Percentiles rank a stretch among this genome's conserved stretches.
phyloP scores from a whole-genome alignment of 2,113 vertebrate genomes.

The Xiphophorus couchianus region DNA sequence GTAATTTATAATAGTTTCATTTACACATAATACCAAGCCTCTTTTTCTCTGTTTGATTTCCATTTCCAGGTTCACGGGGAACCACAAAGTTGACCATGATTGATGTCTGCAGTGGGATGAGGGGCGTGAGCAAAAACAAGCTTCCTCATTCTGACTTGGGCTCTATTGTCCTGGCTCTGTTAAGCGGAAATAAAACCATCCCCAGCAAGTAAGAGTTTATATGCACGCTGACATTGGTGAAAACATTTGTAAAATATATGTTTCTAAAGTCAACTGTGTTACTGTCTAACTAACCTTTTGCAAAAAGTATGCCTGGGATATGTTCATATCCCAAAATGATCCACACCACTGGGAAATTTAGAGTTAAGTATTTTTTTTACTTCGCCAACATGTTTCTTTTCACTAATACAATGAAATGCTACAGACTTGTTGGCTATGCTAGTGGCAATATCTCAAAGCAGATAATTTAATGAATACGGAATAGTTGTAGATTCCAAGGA shows the following conservation, averaged over 20 bases:
- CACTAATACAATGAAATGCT: no score
- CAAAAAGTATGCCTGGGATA: neutral
- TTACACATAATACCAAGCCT: neutral
- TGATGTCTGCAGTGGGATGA: slow-evolving; percentile 95
- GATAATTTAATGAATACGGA: no score
- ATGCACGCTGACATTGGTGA: neutral
- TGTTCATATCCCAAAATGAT: neutral
- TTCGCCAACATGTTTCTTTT: neutral
- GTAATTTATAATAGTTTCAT: neutral
- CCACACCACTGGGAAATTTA: neutral
- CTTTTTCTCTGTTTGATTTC: slow-evolving; percentile 14
- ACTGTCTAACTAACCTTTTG: neutral
- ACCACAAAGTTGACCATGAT: slow-evolving; percentile 94
- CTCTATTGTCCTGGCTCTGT: slow-evolving; percentile 89
- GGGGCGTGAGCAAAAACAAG: slow-evolving; percentile 82
- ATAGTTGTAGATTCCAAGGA: no score
- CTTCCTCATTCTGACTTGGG: slow-evolving; percentile 90
- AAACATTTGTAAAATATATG: neutral
- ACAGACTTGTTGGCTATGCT: no score
- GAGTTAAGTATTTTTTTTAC: neutral
- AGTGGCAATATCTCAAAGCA: no score
- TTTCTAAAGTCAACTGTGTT: neutral
- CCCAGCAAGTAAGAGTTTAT: slow-evolving; percentile 88
- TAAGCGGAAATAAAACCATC: slow-evolving; percentile 91
- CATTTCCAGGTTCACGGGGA: slow-evolving; percentile 86